These are phyloP conservation scores for Brachypalpus laphriformis DNA, from an alignment of 2,888 invertebrate genomes.

Conservation along the genomic window DNA sequence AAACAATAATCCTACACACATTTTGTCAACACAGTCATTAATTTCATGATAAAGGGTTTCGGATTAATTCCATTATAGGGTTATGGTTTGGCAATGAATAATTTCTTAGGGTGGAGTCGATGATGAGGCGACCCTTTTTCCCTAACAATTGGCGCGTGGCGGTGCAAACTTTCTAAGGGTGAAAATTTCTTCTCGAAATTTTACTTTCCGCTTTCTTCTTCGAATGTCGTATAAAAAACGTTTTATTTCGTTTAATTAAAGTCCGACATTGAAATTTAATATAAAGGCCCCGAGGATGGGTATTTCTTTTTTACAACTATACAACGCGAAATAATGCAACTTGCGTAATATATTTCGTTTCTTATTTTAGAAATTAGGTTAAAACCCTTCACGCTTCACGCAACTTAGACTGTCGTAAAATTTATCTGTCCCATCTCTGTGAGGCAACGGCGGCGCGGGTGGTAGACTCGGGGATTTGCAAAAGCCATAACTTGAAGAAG, in stretches of 20 bases:
- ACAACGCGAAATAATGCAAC: constrained; percentile 11
- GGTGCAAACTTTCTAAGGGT: background rate
- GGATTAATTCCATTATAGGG: constrained; percentile 36
- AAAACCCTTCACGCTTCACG: background rate
- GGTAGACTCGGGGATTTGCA: no score
- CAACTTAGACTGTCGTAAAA: background rate
- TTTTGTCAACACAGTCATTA: constrained; percentile 43
- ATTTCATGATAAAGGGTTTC: constrained; percentile 14
- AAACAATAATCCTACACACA: constrained; percentile 17
- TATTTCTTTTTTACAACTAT: background rate
- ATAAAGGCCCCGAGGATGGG: background rate
- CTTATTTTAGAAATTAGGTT: background rate
- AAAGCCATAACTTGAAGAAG: background rate
- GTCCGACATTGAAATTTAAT: constrained; percentile 12
- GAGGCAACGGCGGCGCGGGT: no score
- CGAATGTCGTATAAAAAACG: background rate
- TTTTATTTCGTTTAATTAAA: constrained; percentile 38
- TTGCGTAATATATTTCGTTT: background rate
- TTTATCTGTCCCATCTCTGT: background rate
- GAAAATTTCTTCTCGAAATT: background rate
- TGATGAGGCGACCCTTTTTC: constrained; percentile 13
- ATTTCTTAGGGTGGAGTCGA: constrained; percentile 8
- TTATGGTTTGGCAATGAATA: constrained; percentile 20
- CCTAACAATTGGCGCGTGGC: background rate
- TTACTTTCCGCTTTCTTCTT: background rate